Evolutionary conservation across 2,113 vertebrate species (phyloP), one percentile per base, ranked within the genome.

Genomic region (Chascanopsetta lugubris): DNA sequence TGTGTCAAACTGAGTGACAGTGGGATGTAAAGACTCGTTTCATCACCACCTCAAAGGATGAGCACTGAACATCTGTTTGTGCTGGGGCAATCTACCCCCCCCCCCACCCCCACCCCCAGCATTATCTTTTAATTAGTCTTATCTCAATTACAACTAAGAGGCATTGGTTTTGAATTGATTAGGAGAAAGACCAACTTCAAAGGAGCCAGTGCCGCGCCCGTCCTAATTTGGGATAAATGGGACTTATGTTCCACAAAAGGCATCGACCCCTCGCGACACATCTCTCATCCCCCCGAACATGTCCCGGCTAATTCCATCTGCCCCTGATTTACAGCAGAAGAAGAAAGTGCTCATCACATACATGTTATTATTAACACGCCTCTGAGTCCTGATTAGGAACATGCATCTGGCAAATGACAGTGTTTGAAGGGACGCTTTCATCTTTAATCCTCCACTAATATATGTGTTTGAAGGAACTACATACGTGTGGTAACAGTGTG

Each of bases 201-300:
- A 92, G 88, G 11, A 9, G 76, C 54, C 66, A 72, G 70, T 58
- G 70, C 68, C 50, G 75, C 82, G 70, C 77, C 72, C 72, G 61
- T 76, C 78, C 80, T 90, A 87, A 90, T 92, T 90, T 86, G 43
- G 88, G 85, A 90, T 89, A 92, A 92, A 92, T 80, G 84, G 72
- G 85, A 88, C 83, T 91, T 90, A 85, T 88, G 88, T 79, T 91
- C 72, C 77, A 90, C 86, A 88, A 89, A 90, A 87, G 82, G 64
- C 61, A 10, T 81, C 62, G 83, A 91, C 84, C 86, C 85, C 77
- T 74, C 29, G 74, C 69, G 76, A 88, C 85, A 82, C 72, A 55
- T 80, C 82, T 75, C 58, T 83, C 80, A 77, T 81, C 20, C 46
- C 46, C 82, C 80, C 68, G 58, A 79, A 53, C 73, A 58, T 72